Evolutionary conservation across 2,113 vertebrate genomes (phyloP).

Genomic region (Athene cunicularia): DNA sequence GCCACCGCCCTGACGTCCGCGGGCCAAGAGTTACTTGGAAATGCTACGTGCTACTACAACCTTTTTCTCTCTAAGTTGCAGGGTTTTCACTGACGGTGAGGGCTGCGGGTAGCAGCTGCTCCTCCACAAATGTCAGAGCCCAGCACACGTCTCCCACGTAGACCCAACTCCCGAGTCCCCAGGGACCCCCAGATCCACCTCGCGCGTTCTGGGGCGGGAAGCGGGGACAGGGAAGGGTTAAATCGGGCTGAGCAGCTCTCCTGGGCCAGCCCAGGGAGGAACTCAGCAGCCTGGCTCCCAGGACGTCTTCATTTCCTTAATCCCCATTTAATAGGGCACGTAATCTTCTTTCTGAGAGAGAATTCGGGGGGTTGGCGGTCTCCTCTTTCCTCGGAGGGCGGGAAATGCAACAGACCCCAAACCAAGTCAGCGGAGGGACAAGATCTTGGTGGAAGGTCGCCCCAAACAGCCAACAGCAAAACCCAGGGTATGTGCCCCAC

Average conservation of each 20-base stretch:
- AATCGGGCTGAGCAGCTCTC: neutral
- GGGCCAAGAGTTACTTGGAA: neutral
- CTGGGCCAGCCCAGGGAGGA: neutral
- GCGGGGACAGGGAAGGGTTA: neutral
- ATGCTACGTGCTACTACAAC: accelerated
- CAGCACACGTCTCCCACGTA: neutral
- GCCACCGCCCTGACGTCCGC: neutral
- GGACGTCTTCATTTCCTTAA: neutral
- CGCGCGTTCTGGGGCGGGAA: neutral
- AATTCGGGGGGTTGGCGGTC: neutral
- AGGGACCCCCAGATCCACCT: neutral
- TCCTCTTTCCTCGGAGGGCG: neutral
- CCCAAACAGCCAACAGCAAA: accelerated
- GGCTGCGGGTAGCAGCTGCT: neutral
- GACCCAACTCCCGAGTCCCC: accelerated
- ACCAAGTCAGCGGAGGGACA: accelerated
- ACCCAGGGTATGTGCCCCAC: accelerated
- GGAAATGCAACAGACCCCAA: neutral
- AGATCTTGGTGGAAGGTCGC: neutral
- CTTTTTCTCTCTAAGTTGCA: neutral
- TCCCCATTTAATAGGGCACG: constrained; percentile 6
- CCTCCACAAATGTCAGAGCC: accelerated
- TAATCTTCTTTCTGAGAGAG: neutral
- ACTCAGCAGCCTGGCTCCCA: neutral
- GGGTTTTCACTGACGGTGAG: accelerated